phyloP scores from a whole-genome alignment of 2,113 vertebrate species.

The Notothenia coriiceps region DNA sequence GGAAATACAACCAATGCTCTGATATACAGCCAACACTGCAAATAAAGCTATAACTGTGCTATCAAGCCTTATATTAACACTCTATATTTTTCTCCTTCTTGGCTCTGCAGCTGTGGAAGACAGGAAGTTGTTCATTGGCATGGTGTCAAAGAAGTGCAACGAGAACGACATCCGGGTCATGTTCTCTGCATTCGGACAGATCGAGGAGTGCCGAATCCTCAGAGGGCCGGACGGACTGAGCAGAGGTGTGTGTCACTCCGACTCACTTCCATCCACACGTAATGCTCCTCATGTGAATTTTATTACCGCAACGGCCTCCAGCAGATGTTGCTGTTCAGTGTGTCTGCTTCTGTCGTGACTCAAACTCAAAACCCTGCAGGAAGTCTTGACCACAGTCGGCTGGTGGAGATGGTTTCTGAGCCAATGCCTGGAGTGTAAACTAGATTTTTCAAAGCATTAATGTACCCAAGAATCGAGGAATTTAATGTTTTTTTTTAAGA shows the following conservation, averaged over 20 bases:
- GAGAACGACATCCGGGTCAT: constrained; percentile 99
- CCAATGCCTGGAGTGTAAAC: neutral
- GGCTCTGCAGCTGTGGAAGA: constrained; percentile 95
- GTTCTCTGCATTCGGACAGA: constrained; percentile 99
- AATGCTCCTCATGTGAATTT: constrained; percentile 24
- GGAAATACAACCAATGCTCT: neutral
- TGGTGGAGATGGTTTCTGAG: constrained; percentile 27
- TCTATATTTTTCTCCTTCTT: constrained; percentile 77
- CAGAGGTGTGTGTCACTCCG: constrained; percentile 88
- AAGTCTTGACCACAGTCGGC: constrained; percentile 13
- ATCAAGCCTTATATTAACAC: neutral
- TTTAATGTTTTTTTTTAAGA: too few species aligned
- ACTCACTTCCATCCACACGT: constrained; percentile 34
- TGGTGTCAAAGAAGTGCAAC: constrained; percentile 99
- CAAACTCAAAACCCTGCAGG: constrained; percentile 8
- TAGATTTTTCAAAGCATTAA: too few species aligned
- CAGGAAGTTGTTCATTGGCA: constrained; percentile 99
- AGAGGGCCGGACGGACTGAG: constrained; percentile 97
- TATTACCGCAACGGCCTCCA: constrained; percentile 33
- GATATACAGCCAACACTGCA: neutral
- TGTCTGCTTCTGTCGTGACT: neutral
- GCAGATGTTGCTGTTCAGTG: constrained; percentile 32
- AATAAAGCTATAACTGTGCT: neutral
- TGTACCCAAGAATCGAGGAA: too few species aligned
- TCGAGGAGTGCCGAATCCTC: constrained; percentile 99